Percentiles rank a stretch among this genome's conserved stretches.
These are phyloP conservation scores for Calidris pugnax DNA, from an alignment of 2,113 vertebrate genomes.

Conservation along the genomic window DNA sequence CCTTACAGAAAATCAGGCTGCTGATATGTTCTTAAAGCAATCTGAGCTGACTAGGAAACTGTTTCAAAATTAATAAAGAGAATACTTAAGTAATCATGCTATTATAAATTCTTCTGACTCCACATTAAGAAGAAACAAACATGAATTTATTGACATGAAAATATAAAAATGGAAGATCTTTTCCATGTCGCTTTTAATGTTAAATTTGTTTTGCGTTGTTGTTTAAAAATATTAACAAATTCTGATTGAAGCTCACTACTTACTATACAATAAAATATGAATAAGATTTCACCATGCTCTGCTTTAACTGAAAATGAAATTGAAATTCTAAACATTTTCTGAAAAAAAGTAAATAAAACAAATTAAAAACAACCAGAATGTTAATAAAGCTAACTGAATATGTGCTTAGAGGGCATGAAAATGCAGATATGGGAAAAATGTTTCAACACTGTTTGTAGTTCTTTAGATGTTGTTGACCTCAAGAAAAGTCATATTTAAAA, in stretches of 20 bases:
- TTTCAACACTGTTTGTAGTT: background rate
- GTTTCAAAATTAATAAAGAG: background rate
- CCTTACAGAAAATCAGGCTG: background rate
- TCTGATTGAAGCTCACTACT: background rate
- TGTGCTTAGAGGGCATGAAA: background rate
- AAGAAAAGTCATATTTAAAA: background rate
- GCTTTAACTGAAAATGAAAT: background rate
- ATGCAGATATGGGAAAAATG: background rate
- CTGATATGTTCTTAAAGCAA: background rate
- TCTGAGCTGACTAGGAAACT: background rate
- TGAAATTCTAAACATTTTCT: background rate
- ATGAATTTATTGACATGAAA: background rate
- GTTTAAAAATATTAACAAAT: background rate
- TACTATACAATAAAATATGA: background rate
- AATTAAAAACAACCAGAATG: background rate
- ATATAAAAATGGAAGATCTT: background rate
- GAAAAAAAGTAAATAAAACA: background rate
- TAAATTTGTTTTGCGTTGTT: background rate
- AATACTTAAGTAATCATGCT: background rate
- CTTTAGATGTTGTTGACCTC: background rate
- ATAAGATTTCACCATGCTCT: background rate
- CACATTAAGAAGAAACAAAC: background rate
- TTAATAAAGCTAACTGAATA: background rate
- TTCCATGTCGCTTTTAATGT: background rate
- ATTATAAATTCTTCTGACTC: background rate